A percentile compares a stretch with the other conserved stretches of the same genome.
Evolutionary conservation across 2,888 invertebrate species (phyloP).

Genomic region (Rotaria macrura): DNA sequence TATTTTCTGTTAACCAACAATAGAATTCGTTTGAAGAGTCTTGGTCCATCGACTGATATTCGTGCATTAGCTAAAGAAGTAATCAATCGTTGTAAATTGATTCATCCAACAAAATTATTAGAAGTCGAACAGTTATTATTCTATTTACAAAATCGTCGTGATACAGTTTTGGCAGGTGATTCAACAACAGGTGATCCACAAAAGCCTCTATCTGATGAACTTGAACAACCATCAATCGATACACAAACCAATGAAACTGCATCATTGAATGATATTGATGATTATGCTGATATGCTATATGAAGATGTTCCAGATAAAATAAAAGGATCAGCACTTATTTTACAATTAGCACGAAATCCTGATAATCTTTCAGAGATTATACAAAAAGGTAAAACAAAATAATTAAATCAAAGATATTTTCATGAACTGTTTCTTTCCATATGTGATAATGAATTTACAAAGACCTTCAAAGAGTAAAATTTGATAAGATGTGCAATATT

Average conservation of each 20-base stretch:
- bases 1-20: no score
- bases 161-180: conserved; percentile 44
- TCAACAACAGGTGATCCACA: conserved; percentile 14
- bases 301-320: conserved; percentile 74
- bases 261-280: conserved; percentile 54
- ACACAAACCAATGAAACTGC: conserved; percentile 34
- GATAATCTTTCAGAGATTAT: conserved; percentile 85
- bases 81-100: conserved; percentile 71
- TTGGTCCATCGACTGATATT: conserved; percentile 69
- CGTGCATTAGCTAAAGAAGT: conserved; percentile 69
- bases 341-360: conserved; percentile 79
- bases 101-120: conserved; percentile 66
- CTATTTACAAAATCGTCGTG: conserved; percentile 70
- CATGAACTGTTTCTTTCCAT: no score
- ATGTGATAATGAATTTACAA: no score
- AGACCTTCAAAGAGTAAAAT: no score
- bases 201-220: conserved; percentile 27
- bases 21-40: conserved; percentile 64
- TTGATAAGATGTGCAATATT: no score
- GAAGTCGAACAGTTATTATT: conserved; percentile 78
- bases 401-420: no score
- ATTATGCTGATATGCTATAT: conserved; percentile 86
- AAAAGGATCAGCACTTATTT: conserved; percentile 72
- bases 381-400: conserved; percentile 66
- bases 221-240: conserved; percentile 29